phyloP scores from a whole-genome alignment of 2,797 vertebrate species.

The Dromococcyx pavoninus region DNA sequence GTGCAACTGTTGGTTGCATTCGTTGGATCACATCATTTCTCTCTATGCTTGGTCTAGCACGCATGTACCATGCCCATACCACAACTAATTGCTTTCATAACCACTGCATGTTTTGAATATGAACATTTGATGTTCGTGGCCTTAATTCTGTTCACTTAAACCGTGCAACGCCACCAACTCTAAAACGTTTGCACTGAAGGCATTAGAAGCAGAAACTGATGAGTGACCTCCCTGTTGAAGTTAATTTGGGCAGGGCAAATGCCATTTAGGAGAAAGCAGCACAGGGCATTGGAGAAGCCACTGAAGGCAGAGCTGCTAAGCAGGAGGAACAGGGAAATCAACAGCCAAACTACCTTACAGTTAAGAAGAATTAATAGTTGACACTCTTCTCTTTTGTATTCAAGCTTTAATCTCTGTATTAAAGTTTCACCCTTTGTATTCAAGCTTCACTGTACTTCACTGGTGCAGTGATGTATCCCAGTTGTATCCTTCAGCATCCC shows the following conservation, averaged over 20 bases:
- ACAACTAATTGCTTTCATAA: background rate
- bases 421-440: background rate
- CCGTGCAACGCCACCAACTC: fast-evolving
- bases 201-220: background rate
- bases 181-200: fast-evolving
- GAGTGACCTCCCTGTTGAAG: background rate
- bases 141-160: background rate
- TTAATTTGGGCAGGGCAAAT: background rate
- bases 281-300: background rate
- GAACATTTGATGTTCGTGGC: fast-evolving
- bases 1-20: fast-evolving
- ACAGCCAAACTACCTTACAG: background rate
- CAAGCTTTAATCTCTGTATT: background rate
- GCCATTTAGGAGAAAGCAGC: background rate
- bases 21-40: fast-evolving
- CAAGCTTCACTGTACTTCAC: background rate
- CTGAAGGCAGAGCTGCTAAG: background rate
- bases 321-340: background rate
- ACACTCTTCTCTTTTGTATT: background rate
- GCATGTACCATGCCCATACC: fast-evolving
- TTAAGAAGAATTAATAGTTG: background rate
- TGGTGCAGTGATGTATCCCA: background rate
- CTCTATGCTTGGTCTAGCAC: background rate
- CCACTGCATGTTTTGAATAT: background rate
- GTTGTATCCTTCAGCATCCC: background rate